Conservation (phyloP, 2,113 vertebrate genomes). For the Cettia cetti region DNA sequence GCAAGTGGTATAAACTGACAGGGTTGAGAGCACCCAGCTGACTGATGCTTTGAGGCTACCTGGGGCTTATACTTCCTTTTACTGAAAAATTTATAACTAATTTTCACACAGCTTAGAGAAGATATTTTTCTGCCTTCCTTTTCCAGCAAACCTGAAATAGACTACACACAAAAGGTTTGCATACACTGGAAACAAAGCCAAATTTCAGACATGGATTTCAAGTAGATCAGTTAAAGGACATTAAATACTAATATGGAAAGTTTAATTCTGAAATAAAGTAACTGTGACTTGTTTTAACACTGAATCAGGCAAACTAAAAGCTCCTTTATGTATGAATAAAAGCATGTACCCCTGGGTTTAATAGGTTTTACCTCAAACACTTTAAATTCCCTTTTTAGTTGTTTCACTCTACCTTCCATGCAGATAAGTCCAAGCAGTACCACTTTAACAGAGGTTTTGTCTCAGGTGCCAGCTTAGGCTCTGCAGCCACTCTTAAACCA, state of each 20-base stretch:
- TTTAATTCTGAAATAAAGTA: conserved; percentile 28
- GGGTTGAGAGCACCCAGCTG: neutral
- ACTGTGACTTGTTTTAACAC: conserved; percentile 23
- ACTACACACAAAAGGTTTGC: neutral
- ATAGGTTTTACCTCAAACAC: neutral
- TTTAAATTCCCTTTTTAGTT: conserved; percentile 28
- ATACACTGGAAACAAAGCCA: neutral
- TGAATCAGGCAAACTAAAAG: conserved; percentile 17
- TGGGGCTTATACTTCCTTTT: neutral
- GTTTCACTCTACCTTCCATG: neutral
- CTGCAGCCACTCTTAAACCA: neutral
- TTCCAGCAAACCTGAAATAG: neutral
- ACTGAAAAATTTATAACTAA: neutral
- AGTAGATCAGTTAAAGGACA: conserved; percentile 5
- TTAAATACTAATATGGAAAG: neutral
- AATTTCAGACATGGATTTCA: conserved; percentile 28
- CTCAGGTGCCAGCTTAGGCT: neutral
- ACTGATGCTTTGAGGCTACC: neutral
- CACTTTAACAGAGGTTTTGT: conserved; percentile 13
- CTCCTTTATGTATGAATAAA: neutral
- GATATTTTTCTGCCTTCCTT: neutral
- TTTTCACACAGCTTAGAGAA: neutral
- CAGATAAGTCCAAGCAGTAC: neutral
- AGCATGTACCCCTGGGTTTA: neutral
- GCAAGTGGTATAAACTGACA: neutral